Conservation (phyloP, 2,113 vertebrate genomes). For the Chlamydotis undulata region DNA sequence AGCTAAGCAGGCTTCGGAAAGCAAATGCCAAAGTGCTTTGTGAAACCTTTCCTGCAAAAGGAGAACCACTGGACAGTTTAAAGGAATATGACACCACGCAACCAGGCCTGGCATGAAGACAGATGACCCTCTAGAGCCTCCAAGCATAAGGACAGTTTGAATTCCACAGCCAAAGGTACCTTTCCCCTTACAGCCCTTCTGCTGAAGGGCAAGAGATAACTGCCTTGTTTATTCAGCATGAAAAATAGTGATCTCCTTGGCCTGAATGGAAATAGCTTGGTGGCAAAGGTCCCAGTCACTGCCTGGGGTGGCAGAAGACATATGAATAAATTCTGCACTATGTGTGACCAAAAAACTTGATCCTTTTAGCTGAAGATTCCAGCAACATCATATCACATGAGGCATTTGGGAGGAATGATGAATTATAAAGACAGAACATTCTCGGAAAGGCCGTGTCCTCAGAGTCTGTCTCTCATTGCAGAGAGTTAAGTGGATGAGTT, state of each 20-base stretch:
- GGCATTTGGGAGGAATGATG: not conserved
- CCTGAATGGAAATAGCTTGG: not conserved
- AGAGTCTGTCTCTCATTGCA: slow-evolving; percentile 23
- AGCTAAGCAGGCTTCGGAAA: slow-evolving; percentile 44
- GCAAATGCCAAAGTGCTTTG: slow-evolving; percentile 12
- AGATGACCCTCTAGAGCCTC: not conserved
- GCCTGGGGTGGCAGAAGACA: not conserved
- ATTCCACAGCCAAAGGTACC: not conserved
- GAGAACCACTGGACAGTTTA: slow-evolving; percentile 22
- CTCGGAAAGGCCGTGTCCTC: slow-evolving; percentile 55
- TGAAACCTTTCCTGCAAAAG: slow-evolving; percentile 1
- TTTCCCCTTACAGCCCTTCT: not conserved
- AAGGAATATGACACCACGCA: slow-evolving; percentile 8
- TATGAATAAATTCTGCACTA: not conserved
- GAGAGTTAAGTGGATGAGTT: slow-evolving; percentile 64
- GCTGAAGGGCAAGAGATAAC: not conserved
- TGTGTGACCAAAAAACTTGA: not conserved
- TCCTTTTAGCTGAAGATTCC: slow-evolving; percentile 33
- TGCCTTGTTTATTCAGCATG: not conserved
- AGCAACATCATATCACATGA: slow-evolving; percentile 26
- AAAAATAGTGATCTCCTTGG: not conserved
- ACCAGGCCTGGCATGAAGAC: not conserved
- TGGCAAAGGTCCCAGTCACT: not conserved
- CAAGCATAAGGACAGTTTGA: not conserved
- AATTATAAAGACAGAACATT: slow-evolving; percentile 37